These are phyloP conservation scores for Tholera decimalis DNA, from an alignment of 2,888 invertebrate genomes.

Conservation along the genomic window DNA sequence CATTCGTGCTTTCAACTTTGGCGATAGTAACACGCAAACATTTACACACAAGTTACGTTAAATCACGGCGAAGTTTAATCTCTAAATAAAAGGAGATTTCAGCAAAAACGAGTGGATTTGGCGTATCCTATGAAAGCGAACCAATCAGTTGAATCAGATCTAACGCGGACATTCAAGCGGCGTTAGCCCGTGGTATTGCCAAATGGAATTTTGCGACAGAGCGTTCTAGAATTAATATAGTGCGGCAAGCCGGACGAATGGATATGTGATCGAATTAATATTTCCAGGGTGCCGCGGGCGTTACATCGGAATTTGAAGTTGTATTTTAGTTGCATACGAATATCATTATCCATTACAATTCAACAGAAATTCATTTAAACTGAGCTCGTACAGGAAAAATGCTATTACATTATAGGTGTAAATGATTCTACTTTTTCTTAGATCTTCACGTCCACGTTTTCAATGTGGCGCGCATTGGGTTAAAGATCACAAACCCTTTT, in stretches of 20 bases:
- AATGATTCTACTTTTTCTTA: slow-evolving; percentile 5
- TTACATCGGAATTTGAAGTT: slow-evolving; percentile 26
- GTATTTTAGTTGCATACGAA: background rate
- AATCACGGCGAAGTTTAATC: slow-evolving; percentile 22
- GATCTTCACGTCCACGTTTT: background rate
- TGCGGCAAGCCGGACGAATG: slow-evolving; percentile 71
- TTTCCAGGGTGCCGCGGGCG: slow-evolving; percentile 70
- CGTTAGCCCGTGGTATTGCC: slow-evolving; percentile 75
- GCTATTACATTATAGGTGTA: background rate
- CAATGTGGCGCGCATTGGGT: slow-evolving; percentile 9
- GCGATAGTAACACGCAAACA: background rate
- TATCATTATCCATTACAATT: background rate
- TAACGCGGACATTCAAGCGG: slow-evolving; percentile 76
- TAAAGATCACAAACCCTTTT: slow-evolving; percentile 22
- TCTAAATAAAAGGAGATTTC: slow-evolving; percentile 1
- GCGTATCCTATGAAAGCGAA: slow-evolving; percentile 63
- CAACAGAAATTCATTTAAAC: background rate
- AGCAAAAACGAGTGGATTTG: slow-evolving; percentile 32
- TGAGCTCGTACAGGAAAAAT: background rate
- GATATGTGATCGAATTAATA: slow-evolving; percentile 76
- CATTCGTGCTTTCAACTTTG: background rate
- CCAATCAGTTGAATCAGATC: slow-evolving; percentile 82
- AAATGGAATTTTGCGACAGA: slow-evolving; percentile 84
- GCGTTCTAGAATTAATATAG: slow-evolving; percentile 79
- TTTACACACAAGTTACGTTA: background rate